phyloP scores from a whole-genome alignment of 2,113 vertebrate genomes.

The human region GRCh38 chr18:41768001-41768500 shows the following conservation, averaged over 20 bases:
- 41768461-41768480: background rate
- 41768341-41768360: background rate
- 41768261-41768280: background rate
- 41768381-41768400: background rate
- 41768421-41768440: background rate
- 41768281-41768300: background rate
- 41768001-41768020: background rate
- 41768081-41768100: background rate
- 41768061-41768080: background rate
- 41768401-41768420: background rate
- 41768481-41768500: background rate
- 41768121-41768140: background rate
- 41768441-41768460: background rate
- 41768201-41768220: background rate
- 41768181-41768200: background rate
- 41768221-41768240: background rate
- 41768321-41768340: conserved; percentile 2
- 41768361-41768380: background rate
- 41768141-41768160: background rate
- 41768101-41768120: background rate
- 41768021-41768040: background rate
- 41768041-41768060: background rate
- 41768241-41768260: background rate
- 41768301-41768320: background rate
- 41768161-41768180: background rate